These are phyloP conservation scores for Cherax quadricarinatus DNA, from an alignment of 1,140 invertebrate species.

Conservation along the genomic window DNA sequence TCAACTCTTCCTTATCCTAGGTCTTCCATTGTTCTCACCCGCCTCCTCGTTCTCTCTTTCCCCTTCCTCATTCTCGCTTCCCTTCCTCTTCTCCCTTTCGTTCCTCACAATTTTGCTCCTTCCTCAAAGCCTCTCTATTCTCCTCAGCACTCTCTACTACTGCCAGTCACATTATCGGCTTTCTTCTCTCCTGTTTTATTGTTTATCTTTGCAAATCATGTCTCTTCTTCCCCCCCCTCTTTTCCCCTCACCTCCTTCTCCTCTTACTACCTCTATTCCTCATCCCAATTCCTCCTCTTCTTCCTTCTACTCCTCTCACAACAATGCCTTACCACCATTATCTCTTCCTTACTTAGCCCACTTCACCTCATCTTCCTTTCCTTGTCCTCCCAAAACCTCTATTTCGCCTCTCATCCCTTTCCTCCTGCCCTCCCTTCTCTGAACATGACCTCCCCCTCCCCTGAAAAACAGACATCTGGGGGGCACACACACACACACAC, in stretches of 20 bases:
- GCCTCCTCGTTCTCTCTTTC: not conserved
- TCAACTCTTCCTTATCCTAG: too few species aligned
- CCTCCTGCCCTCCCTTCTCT: not conserved
- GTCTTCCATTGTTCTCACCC: too few species aligned
- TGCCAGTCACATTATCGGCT: too few species aligned
- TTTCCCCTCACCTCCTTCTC: not conserved
- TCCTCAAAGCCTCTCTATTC: too few species aligned
- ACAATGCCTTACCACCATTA: not conserved
- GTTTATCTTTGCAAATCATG: not conserved
- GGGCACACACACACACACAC: not conserved
- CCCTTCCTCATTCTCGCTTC: not conserved
- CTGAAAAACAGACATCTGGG: constrained; percentile 10
- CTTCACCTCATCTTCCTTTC: not conserved
- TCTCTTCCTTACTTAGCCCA: not conserved
- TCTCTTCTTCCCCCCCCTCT: not conserved
- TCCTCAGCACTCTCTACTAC: too few species aligned
- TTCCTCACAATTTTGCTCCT: too few species aligned
- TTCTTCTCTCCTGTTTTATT: too few species aligned
- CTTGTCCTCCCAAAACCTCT: not conserved
- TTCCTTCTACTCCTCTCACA: constrained; percentile 16
- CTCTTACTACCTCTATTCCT: not conserved
- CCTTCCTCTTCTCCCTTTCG: too few species aligned
- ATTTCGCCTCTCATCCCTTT: not conserved
- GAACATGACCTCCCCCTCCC: not conserved
- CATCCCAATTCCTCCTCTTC: not conserved